phyloP scores from a whole-genome alignment of 2,113 vertebrate genomes.

The Agelaius tricolor region DNA sequence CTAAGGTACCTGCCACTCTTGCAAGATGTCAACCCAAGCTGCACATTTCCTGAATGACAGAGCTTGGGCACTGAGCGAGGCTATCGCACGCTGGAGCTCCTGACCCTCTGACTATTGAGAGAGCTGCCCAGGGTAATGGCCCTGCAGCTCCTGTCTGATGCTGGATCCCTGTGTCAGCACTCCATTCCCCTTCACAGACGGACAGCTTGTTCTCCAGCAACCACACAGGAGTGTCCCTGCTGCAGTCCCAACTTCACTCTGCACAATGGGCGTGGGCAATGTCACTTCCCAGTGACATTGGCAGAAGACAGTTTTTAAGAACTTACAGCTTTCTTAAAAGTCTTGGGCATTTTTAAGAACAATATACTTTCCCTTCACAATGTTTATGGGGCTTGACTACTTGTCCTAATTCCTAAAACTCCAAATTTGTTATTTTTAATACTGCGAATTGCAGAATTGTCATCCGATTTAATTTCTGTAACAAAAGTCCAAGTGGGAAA shows the following conservation, averaged over 20 bases:
- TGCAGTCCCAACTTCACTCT: neutral
- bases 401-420: neutral
- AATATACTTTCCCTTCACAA: neutral
- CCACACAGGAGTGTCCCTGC: neutral
- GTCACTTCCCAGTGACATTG: neutral
- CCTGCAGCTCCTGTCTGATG: neutral
- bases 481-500: neutral
- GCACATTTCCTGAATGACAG: neutral
- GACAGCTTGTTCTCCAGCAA: neutral
- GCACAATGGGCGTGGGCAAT: fast-evolving
- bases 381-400: neutral
- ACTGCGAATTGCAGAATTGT: neutral
- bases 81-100: neutral
- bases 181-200: neutral
- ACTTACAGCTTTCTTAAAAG: fast-evolving
- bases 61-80: neutral
- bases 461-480: neutral
- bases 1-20: neutral
- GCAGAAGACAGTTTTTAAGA: neutral
- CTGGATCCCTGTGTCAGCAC: neutral
- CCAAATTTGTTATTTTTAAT: neutral
- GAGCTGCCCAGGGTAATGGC: neutral
- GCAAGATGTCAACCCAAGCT: neutral
- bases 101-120: neutral
- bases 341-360: neutral